Conservation (phyloP, 35 echinoderm and acorn worm genomes). For the Apostichopus japonicus region DNA sequence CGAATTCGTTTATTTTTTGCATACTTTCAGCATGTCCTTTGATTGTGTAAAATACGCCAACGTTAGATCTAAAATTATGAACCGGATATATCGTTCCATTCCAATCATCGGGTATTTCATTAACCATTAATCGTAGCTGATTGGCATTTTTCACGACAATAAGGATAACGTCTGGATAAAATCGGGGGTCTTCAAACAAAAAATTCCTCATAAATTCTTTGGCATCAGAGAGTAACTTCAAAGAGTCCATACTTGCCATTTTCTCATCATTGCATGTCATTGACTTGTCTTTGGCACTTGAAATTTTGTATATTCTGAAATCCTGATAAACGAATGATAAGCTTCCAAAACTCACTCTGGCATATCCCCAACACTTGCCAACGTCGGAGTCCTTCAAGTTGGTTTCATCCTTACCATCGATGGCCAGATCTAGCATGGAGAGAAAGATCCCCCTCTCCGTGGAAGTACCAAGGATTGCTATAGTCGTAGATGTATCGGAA, state of each 20-base stretch:
- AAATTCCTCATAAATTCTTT: not conserved
- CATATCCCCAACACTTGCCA: slow-evolving; percentile 40
- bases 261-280: slow-evolving; percentile 27
- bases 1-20: not conserved
- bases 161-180: not conserved
- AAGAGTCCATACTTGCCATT: not conserved
- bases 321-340: slow-evolving; percentile 24
- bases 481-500: not conserved
- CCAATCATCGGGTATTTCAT: slow-evolving; percentile 15
- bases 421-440: not conserved
- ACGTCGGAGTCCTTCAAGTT: not conserved
- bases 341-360: slow-evolving; percentile 21
- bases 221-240: not conserved
- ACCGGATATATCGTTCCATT: slow-evolving; percentile 1
- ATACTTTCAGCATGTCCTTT: not conserved
- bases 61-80: not conserved
- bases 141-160: not conserved
- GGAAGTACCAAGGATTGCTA: slow-evolving; percentile 19
- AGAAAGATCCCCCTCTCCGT: slow-evolving; percentile 41
- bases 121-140: not conserved
- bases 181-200: not conserved
- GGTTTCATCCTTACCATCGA: not conserved
- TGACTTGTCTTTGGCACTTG: not conserved
- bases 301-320: not conserved
- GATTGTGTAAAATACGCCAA: not conserved